Evolutionary conservation across 2,797 vertebrate genomes (phyloP), one percentile per base, ranked within the genome.

Genomic region (Leucoraja ocellata): DNA sequence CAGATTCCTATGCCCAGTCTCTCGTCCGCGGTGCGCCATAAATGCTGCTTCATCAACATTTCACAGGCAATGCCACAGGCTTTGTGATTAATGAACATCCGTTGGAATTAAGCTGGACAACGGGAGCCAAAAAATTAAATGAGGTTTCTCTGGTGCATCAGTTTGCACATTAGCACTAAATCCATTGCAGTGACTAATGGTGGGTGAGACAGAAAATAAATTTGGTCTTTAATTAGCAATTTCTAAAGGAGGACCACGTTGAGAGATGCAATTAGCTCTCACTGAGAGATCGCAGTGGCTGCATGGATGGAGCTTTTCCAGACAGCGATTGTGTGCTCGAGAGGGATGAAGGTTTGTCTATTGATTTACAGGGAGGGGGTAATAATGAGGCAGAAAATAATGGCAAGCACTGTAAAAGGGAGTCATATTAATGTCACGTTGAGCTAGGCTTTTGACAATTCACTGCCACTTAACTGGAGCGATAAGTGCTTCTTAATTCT

Each of bases 221-320:
- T 73, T 91, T 91, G 65, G 21, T 91, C 36, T 74, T 46, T 74
- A 74, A 91, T 74, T 74, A 91, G 88, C 68, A 74, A 91, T 18
- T 4, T 91, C 23, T 11, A 73, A 74, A 91, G 39, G 6, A 4
- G 68, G 88, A 46, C 18, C 23, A 13, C 1, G 68, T 73, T 3
- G 10, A 36, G 23, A 2, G 6, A 91, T 46, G 46, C 2, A 46
- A 46, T 46, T 46, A 3, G 46, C 46, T 46, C 46, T 46, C 46
- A 46, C 68, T 74, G 88, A 5, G 21, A 71, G 11, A 8, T 21
- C 39, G 68, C 36, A 58, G 14, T 23, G n/a, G 11, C 14, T 4
- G 78, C n/a, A 39, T 18, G 36, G 68, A 91, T 73, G 32, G 68
- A 84, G 25, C 11, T 83, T 83, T 28, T 46, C 88, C 65, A 91